These are phyloP conservation scores for Diploptera punctata DNA, from an alignment of 2,888 invertebrate genomes.

Conservation along the genomic window DNA sequence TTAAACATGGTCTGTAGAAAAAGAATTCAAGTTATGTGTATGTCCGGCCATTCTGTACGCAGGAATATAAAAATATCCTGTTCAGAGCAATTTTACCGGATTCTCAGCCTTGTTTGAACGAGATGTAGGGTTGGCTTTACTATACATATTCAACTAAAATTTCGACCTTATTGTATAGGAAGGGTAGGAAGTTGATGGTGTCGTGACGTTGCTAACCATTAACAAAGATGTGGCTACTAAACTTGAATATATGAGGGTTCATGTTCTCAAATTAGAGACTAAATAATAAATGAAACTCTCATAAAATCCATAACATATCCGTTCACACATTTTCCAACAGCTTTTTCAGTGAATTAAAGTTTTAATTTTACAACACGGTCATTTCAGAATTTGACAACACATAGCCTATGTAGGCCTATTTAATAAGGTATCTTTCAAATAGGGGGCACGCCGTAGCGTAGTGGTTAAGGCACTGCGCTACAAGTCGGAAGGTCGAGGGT, in stretches of 20 bases:
- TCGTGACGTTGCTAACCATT: not conserved
- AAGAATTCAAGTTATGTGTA: conserved; percentile 6
- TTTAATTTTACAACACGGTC: no score
- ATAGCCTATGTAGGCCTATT: no score
- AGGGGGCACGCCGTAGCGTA: no score
- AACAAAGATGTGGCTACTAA: not conserved
- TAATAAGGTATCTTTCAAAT: no score
- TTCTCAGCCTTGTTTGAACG: not conserved
- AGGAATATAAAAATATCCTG: not conserved
- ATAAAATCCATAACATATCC: no score
- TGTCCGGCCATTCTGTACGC: not conserved
- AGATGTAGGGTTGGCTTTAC: not conserved
- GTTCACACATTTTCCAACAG: no score
- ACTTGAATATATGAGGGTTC: not conserved
- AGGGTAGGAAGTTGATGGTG: not conserved
- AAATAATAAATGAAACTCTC: not conserved
- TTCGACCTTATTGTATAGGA: not conserved
- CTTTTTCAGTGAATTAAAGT: no score
- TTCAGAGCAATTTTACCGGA: not conserved
- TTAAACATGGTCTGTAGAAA: not conserved
- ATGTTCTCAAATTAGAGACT: not conserved
- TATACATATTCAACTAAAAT: not conserved
- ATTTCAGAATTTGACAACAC: no score
- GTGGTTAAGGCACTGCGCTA: no score
- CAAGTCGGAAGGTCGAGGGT: no score